Evolutionary conservation across 2,797 vertebrate species (phyloP).

Genomic region (Tenualosa thibaudeaui): DNA sequence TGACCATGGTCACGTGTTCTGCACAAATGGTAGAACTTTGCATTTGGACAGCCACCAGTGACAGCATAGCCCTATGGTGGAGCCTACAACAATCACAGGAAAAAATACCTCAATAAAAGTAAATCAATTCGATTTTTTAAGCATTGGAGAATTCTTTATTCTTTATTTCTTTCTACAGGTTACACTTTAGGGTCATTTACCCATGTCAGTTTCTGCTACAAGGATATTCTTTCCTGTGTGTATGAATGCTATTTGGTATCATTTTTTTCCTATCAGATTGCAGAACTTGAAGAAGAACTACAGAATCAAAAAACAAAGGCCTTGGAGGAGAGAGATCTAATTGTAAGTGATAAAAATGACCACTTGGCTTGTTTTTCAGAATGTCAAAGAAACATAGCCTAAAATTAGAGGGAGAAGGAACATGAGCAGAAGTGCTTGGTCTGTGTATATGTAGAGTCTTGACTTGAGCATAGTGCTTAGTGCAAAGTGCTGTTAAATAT

Average conservation of each 20-base stretch:
- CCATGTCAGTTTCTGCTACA: neutral
- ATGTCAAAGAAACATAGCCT: neutral
- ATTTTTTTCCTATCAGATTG: conserved; percentile 70
- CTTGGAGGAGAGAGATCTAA: conserved; percentile 70
- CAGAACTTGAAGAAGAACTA: conserved; percentile 71
- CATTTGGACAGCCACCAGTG: too few relatives aligned
- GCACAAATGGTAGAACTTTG: too few relatives aligned
- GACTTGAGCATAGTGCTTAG: conserved; percentile 22
- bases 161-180: too few relatives aligned
- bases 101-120: too few relatives aligned
- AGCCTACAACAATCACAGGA: too few relatives aligned
- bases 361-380: neutral
- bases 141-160: too few relatives aligned
- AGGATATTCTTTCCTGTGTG: neutral
- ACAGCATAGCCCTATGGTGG: too few relatives aligned
- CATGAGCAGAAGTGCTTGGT: conserved; percentile 22
- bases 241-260: neutral
- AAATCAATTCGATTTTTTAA: too few relatives aligned
- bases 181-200: neutral
- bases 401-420: neutral
- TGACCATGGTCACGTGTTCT: too few relatives aligned
- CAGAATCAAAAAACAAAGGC: conserved; percentile 64
- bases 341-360: conserved; percentile 69
- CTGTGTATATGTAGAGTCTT: conserved; percentile 7
- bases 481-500: conserved; percentile 11